A percentile compares a stretch with the other conserved stretches of the same genome.
These are phyloP conservation scores for Bembecia ichneumoniformis DNA, from an alignment of 2,888 invertebrate genomes.

Conservation along the genomic window DNA sequence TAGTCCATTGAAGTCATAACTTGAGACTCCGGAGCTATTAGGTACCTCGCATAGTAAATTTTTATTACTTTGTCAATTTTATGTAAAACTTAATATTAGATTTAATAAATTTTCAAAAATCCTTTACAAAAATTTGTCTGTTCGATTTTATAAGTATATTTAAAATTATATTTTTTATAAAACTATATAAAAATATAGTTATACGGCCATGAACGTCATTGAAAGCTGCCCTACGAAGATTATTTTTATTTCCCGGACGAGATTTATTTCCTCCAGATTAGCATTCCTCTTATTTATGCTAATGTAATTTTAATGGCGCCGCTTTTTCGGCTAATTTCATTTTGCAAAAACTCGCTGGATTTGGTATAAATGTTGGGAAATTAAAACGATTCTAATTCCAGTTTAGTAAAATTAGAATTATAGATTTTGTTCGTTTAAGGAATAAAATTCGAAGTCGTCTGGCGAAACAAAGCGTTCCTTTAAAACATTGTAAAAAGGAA, in stretches of 20 bases:
- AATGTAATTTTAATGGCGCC: slow-evolving; percentile 71
- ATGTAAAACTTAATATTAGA: no score
- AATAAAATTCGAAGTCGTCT: neutral
- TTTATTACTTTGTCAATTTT: no score
- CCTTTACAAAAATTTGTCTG: no score
- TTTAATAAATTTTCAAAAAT: no score
- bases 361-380: slow-evolving; percentile 60
- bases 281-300: slow-evolving; percentile 72
- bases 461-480: no score
- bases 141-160: no score
- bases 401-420: slow-evolving; percentile 53
- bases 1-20: no score
- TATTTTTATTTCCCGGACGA: slow-evolving; percentile 62
- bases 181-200: no score
- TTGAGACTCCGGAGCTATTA: no score
- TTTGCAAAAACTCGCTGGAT: slow-evolving; percentile 60
- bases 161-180: no score
- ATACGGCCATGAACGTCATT: slow-evolving; percentile 47
- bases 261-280: slow-evolving; percentile 71
- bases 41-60: no score
- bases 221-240: slow-evolving; percentile 43
- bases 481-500: neutral
- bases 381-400: slow-evolving; percentile 52
- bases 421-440: slow-evolving; percentile 27
- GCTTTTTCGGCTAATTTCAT: slow-evolving; percentile 70